Conservation (phyloP, 2,888 invertebrate species). For the Fragum fragum region DNA sequence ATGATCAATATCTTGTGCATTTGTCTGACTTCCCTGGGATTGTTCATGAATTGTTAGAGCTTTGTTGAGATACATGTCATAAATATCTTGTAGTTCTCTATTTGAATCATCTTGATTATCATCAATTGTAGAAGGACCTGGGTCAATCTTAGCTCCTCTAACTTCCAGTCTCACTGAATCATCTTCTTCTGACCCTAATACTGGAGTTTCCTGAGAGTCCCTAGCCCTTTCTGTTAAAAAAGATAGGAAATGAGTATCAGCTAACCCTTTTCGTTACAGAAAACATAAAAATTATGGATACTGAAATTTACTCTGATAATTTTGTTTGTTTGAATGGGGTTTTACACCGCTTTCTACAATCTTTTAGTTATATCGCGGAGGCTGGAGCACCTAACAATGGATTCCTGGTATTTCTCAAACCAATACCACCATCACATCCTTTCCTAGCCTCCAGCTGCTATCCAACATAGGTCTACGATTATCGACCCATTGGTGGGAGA, state of each 20-base stretch:
- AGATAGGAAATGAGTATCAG: not conserved
- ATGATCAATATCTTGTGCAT: not conserved
- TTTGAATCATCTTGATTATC: not conserved
- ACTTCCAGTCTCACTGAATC: constrained; percentile 7
- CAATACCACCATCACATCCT: too few relatives aligned
- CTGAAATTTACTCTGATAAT: too few relatives aligned
- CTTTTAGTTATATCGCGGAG: too few relatives aligned
- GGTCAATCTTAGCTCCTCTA: constrained; percentile 12
- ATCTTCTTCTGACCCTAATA: not conserved
- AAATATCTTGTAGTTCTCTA: constrained; percentile 19
- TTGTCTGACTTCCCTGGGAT: not conserved
- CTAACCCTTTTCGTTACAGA: too few relatives aligned
- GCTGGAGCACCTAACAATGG: too few relatives aligned
- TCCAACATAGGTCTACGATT: too few relatives aligned
- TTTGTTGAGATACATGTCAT: constrained; percentile 27
- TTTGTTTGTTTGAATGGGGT: too few relatives aligned
- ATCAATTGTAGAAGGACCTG: not conserved
- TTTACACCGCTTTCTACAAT: too few relatives aligned
- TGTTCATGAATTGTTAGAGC: constrained; percentile 15
- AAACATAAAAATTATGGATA: too few relatives aligned
- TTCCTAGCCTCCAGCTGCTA: too few relatives aligned
- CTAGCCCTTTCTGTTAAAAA: not conserved
- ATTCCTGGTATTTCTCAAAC: too few relatives aligned
- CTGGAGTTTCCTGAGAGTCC: not conserved
- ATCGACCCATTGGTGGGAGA: too few relatives aligned